Evolutionary conservation across 1,140 invertebrate genomes (phyloP), one percentile per base, ranked within the genome.

Genomic region (Maniola jurtina): DNA sequence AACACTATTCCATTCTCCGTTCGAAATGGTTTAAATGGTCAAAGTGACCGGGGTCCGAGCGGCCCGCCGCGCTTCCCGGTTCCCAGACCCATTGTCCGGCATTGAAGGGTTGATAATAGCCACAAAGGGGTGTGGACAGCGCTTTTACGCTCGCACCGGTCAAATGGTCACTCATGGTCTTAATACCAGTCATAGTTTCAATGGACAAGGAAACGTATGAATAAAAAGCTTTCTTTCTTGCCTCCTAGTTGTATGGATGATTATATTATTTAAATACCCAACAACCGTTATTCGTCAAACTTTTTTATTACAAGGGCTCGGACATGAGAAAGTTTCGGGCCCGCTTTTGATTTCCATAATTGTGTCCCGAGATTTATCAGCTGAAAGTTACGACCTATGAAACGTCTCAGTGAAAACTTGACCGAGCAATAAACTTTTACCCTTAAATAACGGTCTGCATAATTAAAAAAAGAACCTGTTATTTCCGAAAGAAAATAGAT

Each of bases 121-220:
- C 74, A 88, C 81, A 90, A 90, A 84, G 71, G 82, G 84, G 88
- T 90, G 88, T 82, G 80, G 88, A 90, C 86, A 90, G 85, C 85
- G 76, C 60, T 66, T 64, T 64, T 36, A 71, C 67, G 65, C 80
- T 75, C 68, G 73, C 82, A 81, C 84, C 83, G 86, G 87, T 88
- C 86, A 90, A 88, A 90, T 88, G 88, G 85, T 83, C 86, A 88
- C 77, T 77, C n/a, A n/a, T n/a, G 69, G 56, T 64, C 73, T 73
- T 72, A 77, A 79, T 82, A 82, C 81, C 77, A 78, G 77, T 77
- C 80, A 84, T 83, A 85, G 81, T 77, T 76, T 81, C 76, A 85
- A 85, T 79, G 77, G 72, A 81, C 78, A 54, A 87, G 86, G 84
- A 87, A 89, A 85, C 75, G 81, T 78, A 84, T 87, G 83, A 89